These are phyloP conservation scores for Steromphala cineraria DNA, from an alignment of 2,888 invertebrate genomes.

Conservation along the genomic window DNA sequence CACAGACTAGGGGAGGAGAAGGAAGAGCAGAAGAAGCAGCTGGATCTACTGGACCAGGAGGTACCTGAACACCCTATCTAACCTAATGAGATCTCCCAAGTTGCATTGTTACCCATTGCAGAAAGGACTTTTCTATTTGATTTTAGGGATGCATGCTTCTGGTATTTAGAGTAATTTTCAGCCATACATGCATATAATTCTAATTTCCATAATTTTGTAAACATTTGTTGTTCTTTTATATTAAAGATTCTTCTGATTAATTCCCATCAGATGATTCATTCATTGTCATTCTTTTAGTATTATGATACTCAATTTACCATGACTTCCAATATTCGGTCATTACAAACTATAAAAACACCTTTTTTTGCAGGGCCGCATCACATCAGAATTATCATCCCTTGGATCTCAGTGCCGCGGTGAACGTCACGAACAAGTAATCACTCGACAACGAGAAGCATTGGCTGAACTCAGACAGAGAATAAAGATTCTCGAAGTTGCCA, in stretches of 20 bases:
- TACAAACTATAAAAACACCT: background rate
- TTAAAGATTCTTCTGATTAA: too few relatives aligned
- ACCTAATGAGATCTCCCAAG: background rate
- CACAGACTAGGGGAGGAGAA: constrained; percentile 57
- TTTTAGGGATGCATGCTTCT: background rate
- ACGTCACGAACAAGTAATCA: constrained; percentile 73
- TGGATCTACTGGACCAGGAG: constrained; percentile 68
- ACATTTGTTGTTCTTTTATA: too few relatives aligned
- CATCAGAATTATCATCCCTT: constrained; percentile 72
- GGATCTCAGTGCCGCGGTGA: constrained; percentile 75
- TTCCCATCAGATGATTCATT: too few relatives aligned
- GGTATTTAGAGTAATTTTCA: too few relatives aligned
- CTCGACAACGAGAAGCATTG: constrained; percentile 73
- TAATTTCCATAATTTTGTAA: too few relatives aligned
- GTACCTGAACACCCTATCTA: constrained; percentile 34
- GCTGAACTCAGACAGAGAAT: constrained; percentile 71
- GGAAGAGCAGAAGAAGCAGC: constrained; percentile 66
- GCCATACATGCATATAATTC: too few relatives aligned
- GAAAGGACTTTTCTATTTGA: background rate
- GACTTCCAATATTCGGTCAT: too few relatives aligned
- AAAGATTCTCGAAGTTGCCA: constrained; percentile 68
- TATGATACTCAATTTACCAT: too few relatives aligned
- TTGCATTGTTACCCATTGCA: background rate
- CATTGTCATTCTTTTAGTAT: too few relatives aligned
- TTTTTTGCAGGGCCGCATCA: constrained; percentile 65